These are phyloP conservation scores for Glaucomys volans DNA, from an alignment of 2,113 vertebrate genomes.

Conservation along the genomic window DNA sequence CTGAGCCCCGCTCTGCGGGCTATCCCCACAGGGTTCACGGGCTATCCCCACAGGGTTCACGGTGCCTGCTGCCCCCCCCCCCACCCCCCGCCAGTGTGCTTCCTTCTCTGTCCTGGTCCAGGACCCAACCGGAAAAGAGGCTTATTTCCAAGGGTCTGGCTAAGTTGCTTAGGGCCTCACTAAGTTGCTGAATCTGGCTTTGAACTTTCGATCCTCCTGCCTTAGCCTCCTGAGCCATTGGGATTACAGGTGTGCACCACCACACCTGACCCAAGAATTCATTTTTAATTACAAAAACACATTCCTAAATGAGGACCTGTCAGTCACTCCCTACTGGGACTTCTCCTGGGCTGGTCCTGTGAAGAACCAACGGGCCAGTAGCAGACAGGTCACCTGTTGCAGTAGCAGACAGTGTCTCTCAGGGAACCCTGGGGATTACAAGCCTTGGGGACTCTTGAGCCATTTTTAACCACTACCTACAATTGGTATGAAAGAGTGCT, in stretches of 20 bases:
- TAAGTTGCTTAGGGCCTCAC: background rate
- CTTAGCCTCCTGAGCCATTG: too few relatives aligned
- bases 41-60: too few relatives aligned
- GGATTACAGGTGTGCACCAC: too few relatives aligned
- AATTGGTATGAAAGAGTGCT: background rate
- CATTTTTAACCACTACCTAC: background rate
- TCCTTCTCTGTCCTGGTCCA: background rate
- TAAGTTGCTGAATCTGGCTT: too few relatives aligned
- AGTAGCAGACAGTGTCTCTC: background rate
- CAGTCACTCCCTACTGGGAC: background rate
- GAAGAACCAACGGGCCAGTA: background rate
- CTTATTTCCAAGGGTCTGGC: background rate
- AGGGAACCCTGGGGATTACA: background rate
- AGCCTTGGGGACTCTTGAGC: background rate
- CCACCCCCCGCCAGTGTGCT: background rate
- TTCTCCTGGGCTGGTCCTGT: background rate
- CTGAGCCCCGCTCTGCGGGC: too few relatives aligned
- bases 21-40: too few relatives aligned
- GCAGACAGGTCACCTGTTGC: background rate
- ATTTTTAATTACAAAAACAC: background rate
- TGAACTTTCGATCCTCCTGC: too few relatives aligned
- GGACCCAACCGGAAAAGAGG: background rate
- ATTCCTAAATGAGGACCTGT: background rate
- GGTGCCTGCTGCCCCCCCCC: background rate
- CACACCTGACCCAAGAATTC: too few relatives aligned